Evolutionary conservation across 2,888 invertebrate species (phyloP).

Genomic region (Tinea pellionella): DNA sequence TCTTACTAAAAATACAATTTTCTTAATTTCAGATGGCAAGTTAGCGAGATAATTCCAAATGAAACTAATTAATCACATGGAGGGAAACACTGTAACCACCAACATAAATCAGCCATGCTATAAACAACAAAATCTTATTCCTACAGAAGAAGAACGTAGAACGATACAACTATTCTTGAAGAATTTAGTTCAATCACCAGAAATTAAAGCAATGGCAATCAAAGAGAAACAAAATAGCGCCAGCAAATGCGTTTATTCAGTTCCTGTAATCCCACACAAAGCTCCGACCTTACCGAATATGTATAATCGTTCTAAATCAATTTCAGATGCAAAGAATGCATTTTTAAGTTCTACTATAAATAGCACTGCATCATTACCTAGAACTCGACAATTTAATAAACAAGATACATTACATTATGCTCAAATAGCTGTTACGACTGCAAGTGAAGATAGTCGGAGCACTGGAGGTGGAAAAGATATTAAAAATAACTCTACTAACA

Average conservation of each 20-base stretch:
- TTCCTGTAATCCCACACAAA: constrained; percentile 34
- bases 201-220: constrained; percentile 51
- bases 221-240: constrained; percentile 47
- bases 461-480: constrained; percentile 51
- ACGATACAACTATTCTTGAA: constrained; percentile 50
- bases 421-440: constrained; percentile 50
- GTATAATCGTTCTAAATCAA: constrained; percentile 40
- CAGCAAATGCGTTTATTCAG: constrained; percentile 47
- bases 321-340: constrained; percentile 50
- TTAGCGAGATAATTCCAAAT: constrained; percentile 51
- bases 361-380: not conserved
- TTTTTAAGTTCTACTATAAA: constrained; percentile 33
- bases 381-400: not conserved
- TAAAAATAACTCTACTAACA: constrained; percentile 19
- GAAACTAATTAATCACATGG: constrained; percentile 46
- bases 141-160: constrained; percentile 44
- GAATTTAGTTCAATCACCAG: constrained; percentile 45
- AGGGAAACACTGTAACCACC: constrained; percentile 46
- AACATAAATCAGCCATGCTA: constrained; percentile 30
- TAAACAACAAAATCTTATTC: constrained; percentile 47
- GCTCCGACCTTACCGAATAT: constrained; percentile 29
- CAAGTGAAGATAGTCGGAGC: constrained; percentile 55
- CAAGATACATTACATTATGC: constrained; percentile 47
- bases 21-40: constrained; percentile 60
- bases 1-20: not conserved